phyloP scores from a whole-genome alignment of 2,797 vertebrate genomes.

The Oreochromis grahami region DNA sequence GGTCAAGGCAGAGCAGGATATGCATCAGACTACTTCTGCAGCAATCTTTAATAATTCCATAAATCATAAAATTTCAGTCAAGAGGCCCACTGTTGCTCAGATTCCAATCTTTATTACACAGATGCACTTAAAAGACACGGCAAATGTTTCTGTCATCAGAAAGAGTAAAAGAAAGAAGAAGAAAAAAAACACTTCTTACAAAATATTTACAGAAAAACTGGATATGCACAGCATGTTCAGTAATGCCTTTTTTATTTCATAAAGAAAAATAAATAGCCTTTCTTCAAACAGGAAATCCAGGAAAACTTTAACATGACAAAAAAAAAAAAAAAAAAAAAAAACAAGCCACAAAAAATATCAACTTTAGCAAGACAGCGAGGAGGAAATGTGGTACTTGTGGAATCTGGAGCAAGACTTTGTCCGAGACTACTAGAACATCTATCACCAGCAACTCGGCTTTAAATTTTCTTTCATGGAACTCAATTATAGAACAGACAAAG shows the following conservation, averaged over 20 bases:
- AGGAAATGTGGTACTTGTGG: slow-evolving; percentile 20
- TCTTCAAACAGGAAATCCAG: slow-evolving; percentile 70
- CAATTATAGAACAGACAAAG: background rate
- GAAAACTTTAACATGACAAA: slow-evolving; percentile 60
- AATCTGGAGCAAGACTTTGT: slow-evolving; percentile 19
- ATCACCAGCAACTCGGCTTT: background rate
- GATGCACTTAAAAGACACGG: slow-evolving; percentile 74
- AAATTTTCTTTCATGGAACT: background rate
- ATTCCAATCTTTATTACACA: slow-evolving; percentile 81
- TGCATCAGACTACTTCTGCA: slow-evolving; percentile 21
- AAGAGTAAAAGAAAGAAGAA: slow-evolving; percentile 52
- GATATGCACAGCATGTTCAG: slow-evolving; percentile 84
- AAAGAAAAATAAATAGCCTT: slow-evolving; percentile 83
- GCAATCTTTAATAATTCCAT: background rate
- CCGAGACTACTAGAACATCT: slow-evolving; percentile 23
- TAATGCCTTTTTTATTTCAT: slow-evolving; percentile 52
- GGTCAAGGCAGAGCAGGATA: slow-evolving; percentile 40
- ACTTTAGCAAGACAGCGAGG: slow-evolving; percentile 36
- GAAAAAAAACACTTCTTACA: slow-evolving; percentile 62
- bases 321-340: slow-evolving; percentile 46
- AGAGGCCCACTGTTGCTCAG: slow-evolving; percentile 28
- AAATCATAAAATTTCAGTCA: background rate
- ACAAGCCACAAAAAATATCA: slow-evolving; percentile 45
- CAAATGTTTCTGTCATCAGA: slow-evolving; percentile 58
- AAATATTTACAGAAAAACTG: slow-evolving; percentile 84